A percentile compares a stretch with the other conserved stretches of the same genome.
Conservation (phyloP, 92 coral and sea anemone species). For the Phenganax stokvisi region DNA sequence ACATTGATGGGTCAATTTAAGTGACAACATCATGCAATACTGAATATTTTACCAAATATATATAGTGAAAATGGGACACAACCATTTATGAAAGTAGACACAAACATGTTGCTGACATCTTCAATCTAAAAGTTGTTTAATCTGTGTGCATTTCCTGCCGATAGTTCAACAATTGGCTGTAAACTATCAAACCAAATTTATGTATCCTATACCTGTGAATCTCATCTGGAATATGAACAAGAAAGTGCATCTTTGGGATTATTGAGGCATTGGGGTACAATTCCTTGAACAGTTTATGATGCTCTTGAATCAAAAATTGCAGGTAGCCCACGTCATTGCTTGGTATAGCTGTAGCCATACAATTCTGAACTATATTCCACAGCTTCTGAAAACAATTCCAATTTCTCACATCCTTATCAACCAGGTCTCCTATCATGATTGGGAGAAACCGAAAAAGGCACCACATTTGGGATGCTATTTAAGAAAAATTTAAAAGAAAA, state of each 20-base stretch:
- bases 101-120: neutral
- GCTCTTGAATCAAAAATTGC: constrained; percentile 21
- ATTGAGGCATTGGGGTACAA: constrained; percentile 15
- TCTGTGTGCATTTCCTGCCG: too few species aligned
- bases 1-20: neutral
- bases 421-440: neutral
- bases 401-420: constrained; percentile 18
- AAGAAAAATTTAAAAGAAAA: too few species aligned
- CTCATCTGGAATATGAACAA: constrained; percentile 27
- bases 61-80: neutral
- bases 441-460: too few species aligned
- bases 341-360: constrained; percentile 17
- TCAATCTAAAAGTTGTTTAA: neutral
- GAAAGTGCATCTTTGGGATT: constrained; percentile 21
- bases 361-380: constrained; percentile 30
- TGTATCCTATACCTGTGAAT: constrained; percentile 4
- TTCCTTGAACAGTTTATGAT: constrained; percentile 12
- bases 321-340: constrained; percentile 20
- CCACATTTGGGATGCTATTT: too few species aligned
- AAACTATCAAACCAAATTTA: too few species aligned
- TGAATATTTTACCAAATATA: neutral
- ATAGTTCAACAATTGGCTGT: too few species aligned
- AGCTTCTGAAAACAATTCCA: constrained; percentile 33
- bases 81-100: neutral
- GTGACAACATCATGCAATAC: neutral